phyloP scores from a whole-genome alignment of 2,797 vertebrate genomes.

The Poeciliopsis gracilis region DNA sequence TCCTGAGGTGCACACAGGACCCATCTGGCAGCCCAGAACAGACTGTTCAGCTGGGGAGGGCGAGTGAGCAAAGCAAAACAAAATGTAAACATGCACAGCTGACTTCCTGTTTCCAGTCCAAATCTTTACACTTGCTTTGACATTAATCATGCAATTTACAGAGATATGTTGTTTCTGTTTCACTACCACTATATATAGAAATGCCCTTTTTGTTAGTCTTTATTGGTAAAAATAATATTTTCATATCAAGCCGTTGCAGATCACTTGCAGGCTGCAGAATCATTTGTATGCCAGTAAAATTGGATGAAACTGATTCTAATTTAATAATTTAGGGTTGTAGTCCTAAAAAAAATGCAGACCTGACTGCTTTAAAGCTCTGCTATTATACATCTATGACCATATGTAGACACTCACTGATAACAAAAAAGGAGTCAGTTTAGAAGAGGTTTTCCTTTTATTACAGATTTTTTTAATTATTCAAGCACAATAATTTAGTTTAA shows the following conservation, averaged over 20 bases:
- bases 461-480: background rate
- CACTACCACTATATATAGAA: background rate
- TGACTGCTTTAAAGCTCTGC: background rate
- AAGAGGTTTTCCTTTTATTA: background rate
- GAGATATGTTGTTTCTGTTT: slow-evolving; percentile 16
- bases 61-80: slow-evolving; percentile 9
- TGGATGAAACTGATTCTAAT: background rate
- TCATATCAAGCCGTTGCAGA: background rate
- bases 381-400: background rate
- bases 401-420: background rate
- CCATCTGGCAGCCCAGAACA: slow-evolving; percentile 73
- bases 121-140: slow-evolving; percentile 33
- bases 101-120: slow-evolving; percentile 10
- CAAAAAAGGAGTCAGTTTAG: background rate
- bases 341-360: background rate
- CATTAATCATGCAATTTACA: slow-evolving; percentile 4
- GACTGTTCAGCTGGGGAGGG: slow-evolving; percentile 56
- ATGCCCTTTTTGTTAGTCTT: background rate
- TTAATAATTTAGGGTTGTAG: background rate
- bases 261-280: background rate
- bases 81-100: background rate
- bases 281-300: background rate
- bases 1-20: slow-evolving; percentile 56
- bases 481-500: background rate
- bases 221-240: background rate